Evolutionary conservation across 2,797 vertebrate genomes (phyloP).

Genomic region (Balearica regulorum): DNA sequence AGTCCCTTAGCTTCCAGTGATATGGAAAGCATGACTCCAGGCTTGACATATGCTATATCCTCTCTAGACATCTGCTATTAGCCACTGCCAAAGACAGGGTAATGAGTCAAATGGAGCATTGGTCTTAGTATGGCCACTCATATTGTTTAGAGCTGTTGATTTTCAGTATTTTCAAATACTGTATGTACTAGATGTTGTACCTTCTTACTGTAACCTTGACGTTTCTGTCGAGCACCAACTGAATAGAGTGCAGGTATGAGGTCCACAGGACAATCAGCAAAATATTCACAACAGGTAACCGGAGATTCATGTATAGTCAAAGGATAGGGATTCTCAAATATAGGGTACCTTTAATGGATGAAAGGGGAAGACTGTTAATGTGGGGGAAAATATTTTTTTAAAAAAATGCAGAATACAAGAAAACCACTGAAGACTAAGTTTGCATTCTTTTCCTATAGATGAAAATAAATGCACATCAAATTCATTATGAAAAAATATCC

Average conservation of each 20-base stretch:
- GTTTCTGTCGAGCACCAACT: constrained; percentile 94
- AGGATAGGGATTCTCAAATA: constrained; percentile 99
- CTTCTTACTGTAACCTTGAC: constrained; percentile 99
- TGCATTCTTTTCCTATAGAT: rapidly evolving
- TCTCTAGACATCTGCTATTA: not conserved
- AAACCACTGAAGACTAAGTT: not conserved
- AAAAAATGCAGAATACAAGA: not conserved
- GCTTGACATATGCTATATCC: not conserved
- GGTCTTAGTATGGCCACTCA: not conserved
- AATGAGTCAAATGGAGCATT: not conserved
- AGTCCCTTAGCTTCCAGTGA: not conserved
- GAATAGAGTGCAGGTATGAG: constrained; percentile 99
- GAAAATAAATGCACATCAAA: not conserved
- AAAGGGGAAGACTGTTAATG: not conserved
- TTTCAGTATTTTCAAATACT: not conserved
- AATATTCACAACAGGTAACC: constrained; percentile 97
- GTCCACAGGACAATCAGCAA: constrained; percentile 96
- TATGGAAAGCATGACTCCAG: not conserved
- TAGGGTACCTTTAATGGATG: constrained; percentile 86
- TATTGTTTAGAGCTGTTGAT: not conserved
- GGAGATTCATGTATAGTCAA: constrained; percentile 97
- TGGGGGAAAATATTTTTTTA: not conserved
- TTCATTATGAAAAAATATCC: not conserved
- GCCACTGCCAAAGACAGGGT: not conserved
- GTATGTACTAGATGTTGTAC: constrained; percentile 64